phyloP scores from a whole-genome alignment of 2,797 vertebrate genomes.

The Pelodytes ibericus region DNA sequence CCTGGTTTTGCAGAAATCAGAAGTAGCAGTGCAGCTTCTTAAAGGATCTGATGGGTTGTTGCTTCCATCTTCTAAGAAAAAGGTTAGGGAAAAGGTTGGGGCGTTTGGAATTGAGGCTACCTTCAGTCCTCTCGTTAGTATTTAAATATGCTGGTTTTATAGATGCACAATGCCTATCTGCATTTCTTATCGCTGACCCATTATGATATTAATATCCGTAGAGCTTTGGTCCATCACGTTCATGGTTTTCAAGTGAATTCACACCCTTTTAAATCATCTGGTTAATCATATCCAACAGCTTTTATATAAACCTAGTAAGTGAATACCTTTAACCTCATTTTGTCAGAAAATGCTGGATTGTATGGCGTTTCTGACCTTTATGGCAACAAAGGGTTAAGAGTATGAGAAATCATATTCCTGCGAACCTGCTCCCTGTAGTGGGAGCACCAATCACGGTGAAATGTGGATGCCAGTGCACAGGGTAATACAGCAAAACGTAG shows the following conservation, averaged over 20 bases:
- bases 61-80: background rate
- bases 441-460: conserved; percentile 20
- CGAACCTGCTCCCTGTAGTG: conserved; percentile 24
- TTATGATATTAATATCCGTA: no score
- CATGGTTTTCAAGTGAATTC: no score
- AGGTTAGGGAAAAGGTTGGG: background rate
- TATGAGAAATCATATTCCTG: conserved; percentile 4
- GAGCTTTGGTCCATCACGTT: no score
- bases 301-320: background rate
- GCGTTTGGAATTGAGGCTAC: no score
- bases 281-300: background rate
- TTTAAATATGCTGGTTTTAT: background rate
- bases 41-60: background rate
- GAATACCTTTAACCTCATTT: background rate
- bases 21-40: background rate
- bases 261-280: no score
- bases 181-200: no score
- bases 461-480: background rate
- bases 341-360: background rate
- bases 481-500: conserved; percentile 35
- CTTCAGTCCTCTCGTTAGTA: background rate
- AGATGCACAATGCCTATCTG: no score
- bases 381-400: conserved; percentile 26
- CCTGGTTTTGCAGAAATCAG: background rate
- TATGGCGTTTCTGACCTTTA: conserved; percentile 7